These are phyloP conservation scores for Brachionus paranguensis DNA, from an alignment of 1,140 invertebrate genomes.

Conservation along the genomic window DNA sequence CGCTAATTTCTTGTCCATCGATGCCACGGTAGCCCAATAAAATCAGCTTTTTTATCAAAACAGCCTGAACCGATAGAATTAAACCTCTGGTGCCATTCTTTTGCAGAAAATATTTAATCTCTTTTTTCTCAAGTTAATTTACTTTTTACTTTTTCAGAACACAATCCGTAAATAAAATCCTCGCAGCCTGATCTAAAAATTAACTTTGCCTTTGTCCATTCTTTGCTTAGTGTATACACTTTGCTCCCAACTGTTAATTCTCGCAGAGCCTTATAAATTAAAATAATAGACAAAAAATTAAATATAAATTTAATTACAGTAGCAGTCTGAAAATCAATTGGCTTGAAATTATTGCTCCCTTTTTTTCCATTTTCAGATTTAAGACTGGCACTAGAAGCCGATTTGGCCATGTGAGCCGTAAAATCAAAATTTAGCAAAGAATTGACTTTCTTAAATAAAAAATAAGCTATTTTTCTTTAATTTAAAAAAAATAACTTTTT, in stretches of 20 bases:
- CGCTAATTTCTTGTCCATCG: not conserved
- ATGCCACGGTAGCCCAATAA: constrained; percentile 9
- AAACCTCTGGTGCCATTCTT: constrained; percentile 62
- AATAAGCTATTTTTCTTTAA: not conserved
- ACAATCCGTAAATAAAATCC: not conserved
- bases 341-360: not conserved
- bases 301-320: not conserved
- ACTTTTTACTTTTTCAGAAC: constrained; percentile 7
- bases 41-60: constrained; percentile 64
- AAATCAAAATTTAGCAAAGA: constrained; percentile 23
- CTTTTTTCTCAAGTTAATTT: not conserved
- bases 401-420: not conserved
- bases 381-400: not conserved
- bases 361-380: not conserved
- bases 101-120: not conserved
- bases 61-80: constrained; percentile 64
- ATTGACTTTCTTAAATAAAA: constrained; percentile 18
- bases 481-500: not conserved
- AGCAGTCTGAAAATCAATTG: constrained; percentile 10
- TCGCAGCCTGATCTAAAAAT: not conserved
- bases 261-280: not conserved
- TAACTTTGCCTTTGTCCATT: constrained; percentile 26
- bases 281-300: not conserved
- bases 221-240: not conserved
- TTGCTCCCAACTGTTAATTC: not conserved